A percentile compares a stretch with the other conserved stretches of the same genome.
Conservation (phyloP, 37 sponge, comb jelly and placozoan species). For the Eunapius fragilis region DNA sequence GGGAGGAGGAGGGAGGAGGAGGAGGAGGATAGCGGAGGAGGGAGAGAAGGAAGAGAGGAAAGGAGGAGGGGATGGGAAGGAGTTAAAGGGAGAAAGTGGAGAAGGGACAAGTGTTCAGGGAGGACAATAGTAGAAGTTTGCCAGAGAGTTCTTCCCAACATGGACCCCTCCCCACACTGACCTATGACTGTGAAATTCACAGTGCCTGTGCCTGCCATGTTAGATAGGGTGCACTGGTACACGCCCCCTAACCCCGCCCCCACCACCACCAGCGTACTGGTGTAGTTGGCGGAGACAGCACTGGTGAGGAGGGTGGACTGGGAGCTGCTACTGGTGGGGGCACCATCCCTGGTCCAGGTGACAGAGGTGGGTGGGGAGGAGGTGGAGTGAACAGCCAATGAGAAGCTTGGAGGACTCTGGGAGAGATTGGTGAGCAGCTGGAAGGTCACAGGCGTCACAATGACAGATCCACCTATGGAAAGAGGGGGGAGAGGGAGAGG, state of each 20-base stretch:
- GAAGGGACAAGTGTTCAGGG: not conserved
- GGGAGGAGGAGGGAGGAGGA: no score
- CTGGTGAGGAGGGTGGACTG: not conserved
- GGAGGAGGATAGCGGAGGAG: no score
- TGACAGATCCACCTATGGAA: slow-evolving; percentile 26
- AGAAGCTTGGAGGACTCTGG: slow-evolving; percentile 20
- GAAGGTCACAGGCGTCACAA: slow-evolving; percentile 25
- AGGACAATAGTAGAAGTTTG: not conserved
- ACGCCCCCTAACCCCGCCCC: slow-evolving; percentile 9
- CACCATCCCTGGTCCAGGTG: slow-evolving; percentile 44
- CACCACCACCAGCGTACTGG: slow-evolving; percentile 28
- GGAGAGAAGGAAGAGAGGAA: no score
- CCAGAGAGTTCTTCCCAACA: not conserved
- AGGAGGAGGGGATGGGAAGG: not conserved
- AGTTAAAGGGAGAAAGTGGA: not conserved
- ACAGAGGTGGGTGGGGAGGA: slow-evolving; percentile 45
- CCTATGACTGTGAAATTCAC: slow-evolving; percentile 4
- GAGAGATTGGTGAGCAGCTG: slow-evolving; percentile 18
- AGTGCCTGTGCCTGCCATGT: slow-evolving; percentile 1
- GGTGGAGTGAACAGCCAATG: slow-evolving; percentile 39
- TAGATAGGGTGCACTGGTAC: slow-evolving; percentile 28
- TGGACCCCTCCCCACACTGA: not conserved
- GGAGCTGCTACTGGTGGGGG: not conserved
- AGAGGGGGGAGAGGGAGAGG: not conserved
- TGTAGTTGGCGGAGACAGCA: slow-evolving; percentile 6